Conservation (phyloP, 2,888 invertebrate species). For the Agrotis clavis region DNA sequence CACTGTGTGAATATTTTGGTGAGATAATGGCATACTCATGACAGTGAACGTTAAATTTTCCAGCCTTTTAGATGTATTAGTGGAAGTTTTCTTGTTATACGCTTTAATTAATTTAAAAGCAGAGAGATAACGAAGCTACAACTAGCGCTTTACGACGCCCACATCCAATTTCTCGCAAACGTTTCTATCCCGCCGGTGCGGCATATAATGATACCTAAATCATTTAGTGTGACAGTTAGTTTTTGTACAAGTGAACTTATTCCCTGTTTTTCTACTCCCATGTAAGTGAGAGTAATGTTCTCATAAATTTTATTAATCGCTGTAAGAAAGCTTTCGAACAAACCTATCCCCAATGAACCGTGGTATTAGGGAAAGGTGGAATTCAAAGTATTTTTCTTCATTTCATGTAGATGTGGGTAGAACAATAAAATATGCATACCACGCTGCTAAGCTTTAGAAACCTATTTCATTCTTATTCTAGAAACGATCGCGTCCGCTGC, state of each 20-base stretch:
- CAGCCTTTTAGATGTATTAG: conserved; percentile 42
- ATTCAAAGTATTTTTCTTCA: background rate
- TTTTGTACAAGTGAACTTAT: conserved; percentile 54
- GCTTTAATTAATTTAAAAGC: conserved; percentile 61
- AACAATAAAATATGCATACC: conserved; percentile 13
- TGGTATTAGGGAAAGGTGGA: background rate
- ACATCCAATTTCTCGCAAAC: conserved; percentile 66
- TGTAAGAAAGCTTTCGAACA: background rate
- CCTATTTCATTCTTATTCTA: conserved; percentile 39
- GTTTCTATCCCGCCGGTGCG: conserved; percentile 53
- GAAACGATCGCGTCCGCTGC: conserved; percentile 16
- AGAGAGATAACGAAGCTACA: conserved; percentile 51
- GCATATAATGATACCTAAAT: conserved; percentile 62
- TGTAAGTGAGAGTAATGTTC: conserved; percentile 51
- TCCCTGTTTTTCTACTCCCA: conserved; percentile 26
- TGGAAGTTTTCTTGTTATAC: conserved; percentile 46
- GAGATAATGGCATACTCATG: conserved; percentile 30
- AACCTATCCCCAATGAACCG: background rate
- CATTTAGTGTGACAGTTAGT: conserved; percentile 64
- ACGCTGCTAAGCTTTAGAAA: conserved; percentile 2
- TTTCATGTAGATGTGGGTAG: background rate
- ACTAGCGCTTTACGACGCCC: conserved; percentile 62
- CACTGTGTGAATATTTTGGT: conserved; percentile 13
- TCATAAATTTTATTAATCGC: conserved; percentile 40
- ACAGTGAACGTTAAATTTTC: conserved; percentile 5